Base-by-base conservation (phyloP, 2,113 vertebrate species). In the Shinisaurus crocodilurus region DNA sequence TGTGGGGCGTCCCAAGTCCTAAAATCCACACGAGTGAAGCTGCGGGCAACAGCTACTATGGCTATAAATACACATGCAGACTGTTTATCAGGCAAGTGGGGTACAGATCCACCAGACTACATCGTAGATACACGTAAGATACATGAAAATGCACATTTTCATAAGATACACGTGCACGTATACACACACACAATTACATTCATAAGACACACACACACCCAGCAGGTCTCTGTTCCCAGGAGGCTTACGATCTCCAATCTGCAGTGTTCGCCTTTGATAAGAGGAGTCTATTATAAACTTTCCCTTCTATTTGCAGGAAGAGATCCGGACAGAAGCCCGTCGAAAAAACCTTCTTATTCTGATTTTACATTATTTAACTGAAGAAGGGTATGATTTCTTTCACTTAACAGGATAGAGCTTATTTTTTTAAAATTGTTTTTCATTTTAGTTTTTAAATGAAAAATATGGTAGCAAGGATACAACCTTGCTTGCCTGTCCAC, bases 341-440 rank as follows among this genome's bases (percentile, higher is more conserved):
- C 97, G 96, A 90, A 99, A 98, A 95, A 98, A 98, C 91, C 97
- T 99, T 50, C 98, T 99, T 37, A 96, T 99, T 95, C 96, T 99
- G 91, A 99, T 99, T 95, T 97, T 98, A 93, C 98, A 99, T 94
- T 98, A 99, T 93, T 97, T 99, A 95, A 96, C 98, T 45, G 97
- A 98, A 45, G 97, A 99, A 96, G 99, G 99, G 99, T 99, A 96
- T 92, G 98, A 97, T 84, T 75, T 25, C 7, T 32, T 54, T 12
- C 9, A 75, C 85, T 48, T 87, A 92, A 69, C 16, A 87, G 3
- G 40, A 70, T 23, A 12, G n/a, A 32, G 0, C 23, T 70, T 67
- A 5, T 18, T 54, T 65, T 16, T 87, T 0, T 1, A 0, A 7
- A n/a, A 34, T 77, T 67, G 85, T 50, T 90, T 63, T 60, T 23